Conservation (phyloP, 2,113 vertebrate genomes). For the Muscicapa adusta region DNA sequence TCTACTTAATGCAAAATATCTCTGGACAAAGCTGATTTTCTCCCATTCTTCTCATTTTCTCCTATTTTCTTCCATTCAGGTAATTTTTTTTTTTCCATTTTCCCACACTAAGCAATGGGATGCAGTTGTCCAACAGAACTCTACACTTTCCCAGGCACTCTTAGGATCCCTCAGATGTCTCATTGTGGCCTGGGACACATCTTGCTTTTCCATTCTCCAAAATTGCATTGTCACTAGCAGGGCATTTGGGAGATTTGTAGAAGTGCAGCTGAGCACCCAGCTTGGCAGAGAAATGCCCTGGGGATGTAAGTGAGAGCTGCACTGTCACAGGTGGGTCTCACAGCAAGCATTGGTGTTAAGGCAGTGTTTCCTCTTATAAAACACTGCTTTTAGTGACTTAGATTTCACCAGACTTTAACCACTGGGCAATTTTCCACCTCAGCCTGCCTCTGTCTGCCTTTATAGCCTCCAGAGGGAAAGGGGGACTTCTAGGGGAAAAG, state of each 20-base stretch:
- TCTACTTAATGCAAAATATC: not conserved
- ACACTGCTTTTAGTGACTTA: slow-evolving; percentile 28
- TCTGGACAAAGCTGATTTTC: not conserved
- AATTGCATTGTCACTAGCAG: fast-evolving
- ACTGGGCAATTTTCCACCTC: slow-evolving; percentile 15
- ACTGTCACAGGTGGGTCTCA: slow-evolving; percentile 24
- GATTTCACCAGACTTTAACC: slow-evolving; percentile 4
- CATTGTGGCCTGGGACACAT: not conserved
- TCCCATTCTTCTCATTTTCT: not conserved
- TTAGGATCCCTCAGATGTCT: not conserved
- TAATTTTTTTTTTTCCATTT: not conserved
- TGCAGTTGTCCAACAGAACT: not conserved
- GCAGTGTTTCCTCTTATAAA: slow-evolving; percentile 49
- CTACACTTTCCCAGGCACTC: not conserved
- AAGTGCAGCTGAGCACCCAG: not conserved
- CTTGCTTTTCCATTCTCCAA: not conserved
- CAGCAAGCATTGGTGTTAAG: not conserved
- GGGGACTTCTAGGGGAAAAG: not conserved
- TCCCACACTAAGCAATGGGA: not conserved
- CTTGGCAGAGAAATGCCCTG: not conserved
- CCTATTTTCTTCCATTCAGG: not conserved
- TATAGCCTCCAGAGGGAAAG: not conserved
- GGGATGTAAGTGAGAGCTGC: not conserved
- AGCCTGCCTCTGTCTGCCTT: not conserved
- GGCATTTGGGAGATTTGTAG: not conserved